Evolutionary conservation across 1,140 invertebrate genomes (phyloP), one percentile per base, ranked within the genome.

Genomic region (Drosophila athabasca): DNA sequence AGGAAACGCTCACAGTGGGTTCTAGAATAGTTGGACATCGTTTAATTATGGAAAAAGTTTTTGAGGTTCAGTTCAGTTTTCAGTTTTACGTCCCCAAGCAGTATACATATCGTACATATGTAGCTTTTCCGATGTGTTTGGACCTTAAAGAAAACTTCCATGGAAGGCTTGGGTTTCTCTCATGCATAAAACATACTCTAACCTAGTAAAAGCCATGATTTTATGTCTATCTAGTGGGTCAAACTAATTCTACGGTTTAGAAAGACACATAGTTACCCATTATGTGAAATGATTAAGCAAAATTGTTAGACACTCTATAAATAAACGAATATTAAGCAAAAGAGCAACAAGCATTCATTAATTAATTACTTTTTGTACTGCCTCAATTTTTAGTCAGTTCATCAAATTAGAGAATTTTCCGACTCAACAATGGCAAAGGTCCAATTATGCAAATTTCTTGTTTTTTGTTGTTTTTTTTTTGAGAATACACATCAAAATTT

Each of bases 231-330:
- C 8, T 31, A 31, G 8, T 31, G 31, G 31, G 31, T 31, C 31
- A 31, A 31, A 31, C 31, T 9, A 9, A 31, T 31, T 31, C 31
- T 31, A 31, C 31, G 8, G 31, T 3, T 31, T 26, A 66, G 65
- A 43, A 29, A 8, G 41, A 15, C 44, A 71, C 19, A 67, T 82
- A 83, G 57, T 82, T 82, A 82, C 79, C 79, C 79, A 82, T 82
- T 65, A 58, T 49, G 31, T 60, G 48, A 58, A 43, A 59, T 45
- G 46, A 48, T 52, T 39, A 66, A 50, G 66, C 31, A 15, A 17
- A 71, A 46, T 29, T 26, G 35, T 58, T 69, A 69, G 24, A 41
- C 53, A 62, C 51, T 68, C 44, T 67, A 72, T 19, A 58, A 70
- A 35, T 69, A 70, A 58, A 39, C 29, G 19, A 15, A 26, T 15